Conservation (phyloP, 2,888 invertebrate genomes). For the Matsumyia berberina region DNA sequence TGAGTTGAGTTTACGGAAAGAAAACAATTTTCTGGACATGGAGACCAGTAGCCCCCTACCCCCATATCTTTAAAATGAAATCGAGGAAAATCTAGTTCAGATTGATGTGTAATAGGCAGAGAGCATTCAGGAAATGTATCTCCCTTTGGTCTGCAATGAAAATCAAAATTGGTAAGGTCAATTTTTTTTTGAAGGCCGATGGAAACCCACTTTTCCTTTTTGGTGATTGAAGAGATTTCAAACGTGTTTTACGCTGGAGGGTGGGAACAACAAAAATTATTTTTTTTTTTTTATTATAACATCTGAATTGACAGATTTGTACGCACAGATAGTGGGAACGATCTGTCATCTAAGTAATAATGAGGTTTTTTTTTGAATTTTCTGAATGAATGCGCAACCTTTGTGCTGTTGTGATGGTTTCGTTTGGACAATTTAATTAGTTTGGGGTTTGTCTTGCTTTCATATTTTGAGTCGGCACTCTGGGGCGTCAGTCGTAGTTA, state of each 20-base stretch:
- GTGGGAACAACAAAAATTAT: background rate
- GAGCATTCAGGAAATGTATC: conserved; percentile 19
- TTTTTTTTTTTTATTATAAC: background rate
- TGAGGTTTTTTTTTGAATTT: conserved; percentile 11
- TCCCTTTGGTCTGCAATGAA: conserved; percentile 3
- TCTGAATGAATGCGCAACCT: background rate
- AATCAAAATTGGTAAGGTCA: conserved; percentile 40
- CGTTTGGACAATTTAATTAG: conserved; percentile 11
- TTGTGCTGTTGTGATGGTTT: background rate
- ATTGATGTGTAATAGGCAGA: conserved; percentile 47
- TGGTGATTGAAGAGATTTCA: conserved; percentile 24
- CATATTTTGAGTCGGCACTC: background rate
- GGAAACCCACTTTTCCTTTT: conserved; percentile 51
- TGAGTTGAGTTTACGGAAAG: conserved; percentile 31
- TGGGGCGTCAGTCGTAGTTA: too few relatives aligned
- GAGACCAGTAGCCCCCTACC: background rate
- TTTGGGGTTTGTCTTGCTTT: conserved; percentile 8
- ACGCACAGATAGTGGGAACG: conserved; percentile 11
- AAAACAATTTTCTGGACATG: conserved; percentile 32
- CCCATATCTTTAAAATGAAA: conserved; percentile 3
- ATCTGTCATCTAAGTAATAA: conserved; percentile 32
- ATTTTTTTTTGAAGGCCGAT: conserved; percentile 52
- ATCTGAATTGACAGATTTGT: conserved; percentile 34
- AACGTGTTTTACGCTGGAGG: background rate
- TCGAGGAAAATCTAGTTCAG: conserved; percentile 12